These are phyloP conservation scores for Epizoanthus scotinus DNA, from an alignment of 92 coral and sea anemone genomes.

Conservation along the genomic window DNA sequence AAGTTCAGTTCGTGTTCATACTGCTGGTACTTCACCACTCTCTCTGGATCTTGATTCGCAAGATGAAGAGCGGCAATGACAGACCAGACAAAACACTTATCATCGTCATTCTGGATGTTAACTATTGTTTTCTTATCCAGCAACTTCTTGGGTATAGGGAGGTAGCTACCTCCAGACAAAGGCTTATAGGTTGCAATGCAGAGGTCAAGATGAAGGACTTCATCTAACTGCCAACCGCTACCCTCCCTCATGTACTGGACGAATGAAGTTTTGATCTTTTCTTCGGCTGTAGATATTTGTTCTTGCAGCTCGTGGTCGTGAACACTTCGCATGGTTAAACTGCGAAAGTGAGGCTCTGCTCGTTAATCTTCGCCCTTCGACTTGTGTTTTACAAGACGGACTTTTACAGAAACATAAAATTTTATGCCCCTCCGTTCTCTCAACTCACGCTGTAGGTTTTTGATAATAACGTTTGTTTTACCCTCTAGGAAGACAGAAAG, in stretches of 20 bases:
- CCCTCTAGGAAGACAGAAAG: no score
- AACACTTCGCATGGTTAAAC: no score
- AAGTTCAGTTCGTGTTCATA: slow-evolving; percentile 32
- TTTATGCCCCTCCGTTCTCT: no score
- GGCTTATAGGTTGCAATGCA: slow-evolving; percentile 40
- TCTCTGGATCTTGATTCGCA: background rate
- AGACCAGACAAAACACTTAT: slow-evolving; percentile 30
- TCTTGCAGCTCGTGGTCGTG: slow-evolving; percentile 21
- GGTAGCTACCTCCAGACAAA: slow-evolving; percentile 8
- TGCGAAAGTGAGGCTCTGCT: no score
- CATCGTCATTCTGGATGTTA: slow-evolving; percentile 19
- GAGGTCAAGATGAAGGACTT: slow-evolving; percentile 36
- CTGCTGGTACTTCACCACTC: slow-evolving; percentile 27
- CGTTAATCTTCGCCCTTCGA: no score
- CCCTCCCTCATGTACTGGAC: slow-evolving; percentile 42
- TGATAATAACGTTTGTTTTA: no score
- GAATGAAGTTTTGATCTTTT: slow-evolving; percentile 16
- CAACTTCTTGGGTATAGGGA: slow-evolving; percentile 36
- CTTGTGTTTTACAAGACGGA: no score
- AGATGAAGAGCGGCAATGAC: slow-evolving; percentile 41
- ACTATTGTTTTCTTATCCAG: slow-evolving; percentile 19
- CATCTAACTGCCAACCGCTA: slow-evolving; percentile 28
- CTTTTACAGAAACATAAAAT: no score
- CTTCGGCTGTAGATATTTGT: slow-evolving; percentile 25
- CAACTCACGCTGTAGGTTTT: no score